Conservation (phyloP, 1,140 invertebrate genomes). For the Cylas formicarius region DNA sequence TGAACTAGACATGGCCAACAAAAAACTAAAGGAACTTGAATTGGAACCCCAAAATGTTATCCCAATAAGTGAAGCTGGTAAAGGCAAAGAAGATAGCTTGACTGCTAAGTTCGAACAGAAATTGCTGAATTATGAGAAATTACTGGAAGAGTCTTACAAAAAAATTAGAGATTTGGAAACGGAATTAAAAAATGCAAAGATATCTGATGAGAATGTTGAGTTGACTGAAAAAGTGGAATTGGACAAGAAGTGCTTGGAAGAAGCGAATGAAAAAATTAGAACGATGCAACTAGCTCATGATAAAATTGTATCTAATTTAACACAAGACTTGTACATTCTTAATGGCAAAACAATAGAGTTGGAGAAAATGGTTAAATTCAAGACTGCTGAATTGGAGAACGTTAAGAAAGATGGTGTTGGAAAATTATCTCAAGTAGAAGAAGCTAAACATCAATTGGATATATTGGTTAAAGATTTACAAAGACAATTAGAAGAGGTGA, state of each 20-base stretch:
- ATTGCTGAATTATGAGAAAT: constrained; percentile 3
- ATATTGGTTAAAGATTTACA: too few relatives aligned
- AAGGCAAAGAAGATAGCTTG: neutral
- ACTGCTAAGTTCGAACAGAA: constrained; percentile 1
- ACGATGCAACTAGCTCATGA: too few relatives aligned
- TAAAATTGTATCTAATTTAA: too few relatives aligned
- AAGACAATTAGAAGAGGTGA: too few relatives aligned
- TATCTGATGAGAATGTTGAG: neutral
- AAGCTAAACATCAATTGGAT: too few relatives aligned
- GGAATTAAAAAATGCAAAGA: too few relatives aligned
- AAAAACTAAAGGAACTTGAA: constrained; percentile 1
- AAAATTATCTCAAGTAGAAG: too few relatives aligned
- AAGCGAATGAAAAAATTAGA: neutral
- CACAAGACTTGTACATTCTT: too few relatives aligned
- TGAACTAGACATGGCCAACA: neutral
- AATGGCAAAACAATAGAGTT: too few relatives aligned
- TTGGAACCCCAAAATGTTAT: neutral
- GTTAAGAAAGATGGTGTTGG: neutral
- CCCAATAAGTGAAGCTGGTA: neutral
- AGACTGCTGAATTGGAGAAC: neutral
- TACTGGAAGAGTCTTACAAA: constrained; percentile 10
- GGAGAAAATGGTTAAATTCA: neutral
- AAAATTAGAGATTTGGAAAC: constrained; percentile 4
- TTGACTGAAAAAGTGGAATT: constrained; percentile 1
- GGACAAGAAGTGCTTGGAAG: too few relatives aligned